These are phyloP conservation scores for Lepeophtheirus nordmannii DNA, from an alignment of 2,888 invertebrate species.

Conservation along the genomic window DNA sequence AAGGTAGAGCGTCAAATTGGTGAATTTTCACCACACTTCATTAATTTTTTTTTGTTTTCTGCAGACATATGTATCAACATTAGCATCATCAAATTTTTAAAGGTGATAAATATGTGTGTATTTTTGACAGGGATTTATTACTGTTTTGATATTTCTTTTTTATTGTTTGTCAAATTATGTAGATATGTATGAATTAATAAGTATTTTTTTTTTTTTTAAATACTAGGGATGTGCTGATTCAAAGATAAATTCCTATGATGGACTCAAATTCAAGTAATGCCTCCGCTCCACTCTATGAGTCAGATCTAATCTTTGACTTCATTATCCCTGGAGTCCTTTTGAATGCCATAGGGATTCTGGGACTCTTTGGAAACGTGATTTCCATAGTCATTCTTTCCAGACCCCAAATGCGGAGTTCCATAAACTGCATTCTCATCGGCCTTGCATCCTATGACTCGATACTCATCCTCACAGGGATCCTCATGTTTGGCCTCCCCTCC, in stretches of 20 bases:
- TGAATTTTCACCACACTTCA: too few species aligned
- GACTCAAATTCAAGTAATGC: not conserved
- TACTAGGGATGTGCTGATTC: too few species aligned
- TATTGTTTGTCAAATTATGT: too few species aligned
- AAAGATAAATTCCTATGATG: not conserved
- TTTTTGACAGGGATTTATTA: too few species aligned
- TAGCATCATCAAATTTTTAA: too few species aligned
- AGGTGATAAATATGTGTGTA: too few species aligned
- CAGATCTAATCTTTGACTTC: conserved; percentile 6
- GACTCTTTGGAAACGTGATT: conserved; percentile 74
- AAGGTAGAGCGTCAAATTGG: too few species aligned
- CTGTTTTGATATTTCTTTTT: too few species aligned
- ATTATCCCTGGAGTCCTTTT: conserved; percentile 17
- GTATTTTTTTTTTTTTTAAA: too few species aligned
- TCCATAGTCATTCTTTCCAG: conserved; percentile 76
- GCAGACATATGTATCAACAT: too few species aligned
- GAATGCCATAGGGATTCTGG: conserved; percentile 44
- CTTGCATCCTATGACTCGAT: conserved; percentile 84
- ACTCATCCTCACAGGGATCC: conserved; percentile 66
- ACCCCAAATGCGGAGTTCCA: conserved; percentile 87
- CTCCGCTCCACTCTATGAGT: conserved; percentile 1
- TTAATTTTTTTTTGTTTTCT: too few species aligned
- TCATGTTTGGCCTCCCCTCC: conserved; percentile 70
- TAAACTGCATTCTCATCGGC: conserved; percentile 77
- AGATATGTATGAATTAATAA: too few species aligned